Conservation (phyloP, 64 coral and sea anemone species). For the Montipora foliosa region DNA sequence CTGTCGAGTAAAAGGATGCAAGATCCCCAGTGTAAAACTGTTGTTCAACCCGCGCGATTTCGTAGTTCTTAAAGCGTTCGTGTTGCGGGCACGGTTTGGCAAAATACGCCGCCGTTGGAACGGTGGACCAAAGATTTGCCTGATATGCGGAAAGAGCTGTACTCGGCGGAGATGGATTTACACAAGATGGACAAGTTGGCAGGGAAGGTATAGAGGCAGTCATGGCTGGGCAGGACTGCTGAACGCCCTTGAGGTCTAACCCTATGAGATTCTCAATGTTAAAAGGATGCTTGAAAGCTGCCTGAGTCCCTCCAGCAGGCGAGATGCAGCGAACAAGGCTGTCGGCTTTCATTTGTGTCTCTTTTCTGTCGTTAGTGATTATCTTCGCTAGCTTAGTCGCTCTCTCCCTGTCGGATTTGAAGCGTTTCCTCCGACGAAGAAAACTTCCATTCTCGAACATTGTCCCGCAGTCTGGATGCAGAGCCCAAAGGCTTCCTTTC, state of each 20-base stretch:
- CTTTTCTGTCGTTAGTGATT: conserved; percentile 46
- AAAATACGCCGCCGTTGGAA: conserved; percentile 58
- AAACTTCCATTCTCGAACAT: conserved; percentile 99
- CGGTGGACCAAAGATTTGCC: conserved; percentile 74
- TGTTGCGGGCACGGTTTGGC: conserved; percentile 86
- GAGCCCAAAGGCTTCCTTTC: conserved; percentile 95
- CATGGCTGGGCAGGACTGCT: conserved; percentile 44
- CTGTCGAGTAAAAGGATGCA: conserved; percentile 5
- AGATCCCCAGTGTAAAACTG: conserved; percentile 39
- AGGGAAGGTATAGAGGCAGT: conserved; percentile 76
- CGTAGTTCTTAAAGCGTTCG: conserved; percentile 30
- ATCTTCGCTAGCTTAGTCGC: conserved; percentile 75
- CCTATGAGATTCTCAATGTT: conserved; percentile 98
- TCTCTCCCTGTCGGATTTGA: conserved; percentile 88
- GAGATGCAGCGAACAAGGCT: conserved; percentile 29
- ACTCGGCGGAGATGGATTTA: conserved; percentile 61
- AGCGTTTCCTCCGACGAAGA: conserved; percentile 91
- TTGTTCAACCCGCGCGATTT: conserved; percentile 22
- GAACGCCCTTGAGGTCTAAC: conserved; percentile 63
- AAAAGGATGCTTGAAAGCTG: conserved; percentile 92
- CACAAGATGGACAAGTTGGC: conserved; percentile 87
- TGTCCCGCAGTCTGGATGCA: conserved; percentile 96
- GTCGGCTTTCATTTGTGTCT: conserved; percentile 40
- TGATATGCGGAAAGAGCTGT: conserved; percentile 62
- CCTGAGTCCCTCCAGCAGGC: conserved; percentile 45